A percentile compares a stretch with the other conserved stretches of the same genome.
phyloP scores from a whole-genome alignment of 1,140 invertebrate species.

The Drosophila rufa region DNA sequence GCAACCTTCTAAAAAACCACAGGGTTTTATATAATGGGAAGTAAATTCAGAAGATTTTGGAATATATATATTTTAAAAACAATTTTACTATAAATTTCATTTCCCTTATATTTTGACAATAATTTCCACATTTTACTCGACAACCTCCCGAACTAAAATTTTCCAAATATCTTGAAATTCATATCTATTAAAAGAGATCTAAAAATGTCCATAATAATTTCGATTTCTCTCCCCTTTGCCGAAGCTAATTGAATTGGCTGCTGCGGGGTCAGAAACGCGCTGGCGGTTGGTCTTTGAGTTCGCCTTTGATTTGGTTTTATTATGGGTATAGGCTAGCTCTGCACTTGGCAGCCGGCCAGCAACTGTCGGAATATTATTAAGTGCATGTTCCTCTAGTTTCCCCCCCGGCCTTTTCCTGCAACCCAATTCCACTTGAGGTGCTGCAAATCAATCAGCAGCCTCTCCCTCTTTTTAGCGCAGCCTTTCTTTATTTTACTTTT shows the following conservation, averaged over 20 bases:
- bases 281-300: slow-evolving; percentile 33
- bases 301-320: slow-evolving; percentile 62
- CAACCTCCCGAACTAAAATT: not conserved
- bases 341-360: slow-evolving; percentile 64
- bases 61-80: too few species aligned
- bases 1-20: not conserved
- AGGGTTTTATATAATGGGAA: not conserved
- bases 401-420: slow-evolving; percentile 8
- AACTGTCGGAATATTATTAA: slow-evolving; percentile 45
- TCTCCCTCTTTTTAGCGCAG: slow-evolving; percentile 9
- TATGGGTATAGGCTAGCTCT: slow-evolving; percentile 14
- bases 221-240: slow-evolving; percentile 16
- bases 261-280: slow-evolving; percentile 26
- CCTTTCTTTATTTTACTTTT: not conserved
- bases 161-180: not conserved
- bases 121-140: not conserved
- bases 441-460: slow-evolving; percentile 66
- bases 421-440: slow-evolving; percentile 55
- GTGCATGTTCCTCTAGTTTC: slow-evolving; percentile 26
- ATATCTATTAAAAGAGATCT: slow-evolving; percentile 9
- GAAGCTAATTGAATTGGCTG: slow-evolving; percentile 67
- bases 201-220: not conserved
- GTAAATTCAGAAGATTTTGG: not conserved
- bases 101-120: too few species aligned
- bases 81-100: not conserved